Base-by-base conservation (phyloP, 2,797 vertebrate genomes). In the Botia almorhae region DNA sequence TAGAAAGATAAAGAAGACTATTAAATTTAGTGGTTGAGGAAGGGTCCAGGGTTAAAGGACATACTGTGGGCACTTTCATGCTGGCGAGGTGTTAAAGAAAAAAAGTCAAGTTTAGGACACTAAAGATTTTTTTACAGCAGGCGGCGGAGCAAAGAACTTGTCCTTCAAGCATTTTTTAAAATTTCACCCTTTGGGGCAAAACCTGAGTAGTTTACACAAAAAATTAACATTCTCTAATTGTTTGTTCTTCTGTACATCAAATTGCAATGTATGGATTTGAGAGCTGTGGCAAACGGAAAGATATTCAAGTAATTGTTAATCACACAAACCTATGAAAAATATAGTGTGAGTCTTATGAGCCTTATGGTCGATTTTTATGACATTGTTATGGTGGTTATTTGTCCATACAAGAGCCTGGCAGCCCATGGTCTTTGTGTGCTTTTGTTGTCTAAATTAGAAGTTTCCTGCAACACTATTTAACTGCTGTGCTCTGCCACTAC, bases 31-130 rank as follows among this genome's bases (percentile, higher is more conserved):
- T n/a, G 10, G 13, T 46, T 51, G 55, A 16, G 26, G 26, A 33
- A 43, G 81, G 58, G 46, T 69, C 65, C 39, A 56, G 65, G 76
- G 76, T 79, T 74, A 70, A 79, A 75, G 51, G 81, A 79, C 39
- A 56, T 21, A 48, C 53, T 23, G 10, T 50, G 76, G 76, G 56
- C 68, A 58, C 16, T 53, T 55, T 65, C 1, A 65, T 65, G n/a
- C 17, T 43, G 29, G 33, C 19, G 29, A 53, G 46, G 56, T 78
- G 67, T 71, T 78, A 7, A 26, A 53, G 58, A n/a, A 78, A 69
- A 69, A 19, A 69, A 63, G 46, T 19, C 17, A 63, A 8, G 21
- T 6, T 16, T 29, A 71, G 43, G 46, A 64, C 56, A 63, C 14
- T 26, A 1, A 26, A 26, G 23, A 26, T 26, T 26, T 58, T 7